Base-by-base conservation (phyloP, 2,113 vertebrate genomes). In the Thryonomys swinderianus region DNA sequence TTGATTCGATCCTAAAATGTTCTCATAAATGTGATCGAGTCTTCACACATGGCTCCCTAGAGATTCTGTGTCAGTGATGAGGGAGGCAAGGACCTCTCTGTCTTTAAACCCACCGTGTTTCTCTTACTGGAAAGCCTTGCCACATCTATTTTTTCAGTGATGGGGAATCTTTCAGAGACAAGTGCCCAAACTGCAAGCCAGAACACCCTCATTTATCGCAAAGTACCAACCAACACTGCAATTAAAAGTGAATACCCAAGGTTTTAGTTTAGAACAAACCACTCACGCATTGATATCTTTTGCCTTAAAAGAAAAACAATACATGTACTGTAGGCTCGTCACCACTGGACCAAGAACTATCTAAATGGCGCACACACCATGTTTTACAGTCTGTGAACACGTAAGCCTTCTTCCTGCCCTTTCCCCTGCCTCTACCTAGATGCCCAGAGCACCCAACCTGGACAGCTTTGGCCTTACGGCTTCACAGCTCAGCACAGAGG, bases 1-100 rank as follows among this genome's bases (percentile, higher is more conserved):
- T n/a, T 66, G 69, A 62, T 55, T 93, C 34, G 71, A 62, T 37
- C 74, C 85, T 57, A 95, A 94, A 91, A 83, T 6, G 2, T 30
- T 13, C 81, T 64, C 85, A 40, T 32, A 66, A 85, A 17, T 9
- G 21, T 71, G 64, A 66, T 57, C 20, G 66, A 3, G 42, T 88
- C 88, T 76, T 85, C 48, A 81, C 59, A 73, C 51, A 34, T 13
- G 48, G 81, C n/a, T 93, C 48, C 40, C 12, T 6, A 51, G 17
- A 45, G 30, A 5, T 69, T 89, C 30, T 11, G 21, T 21, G 32
- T 74, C 62, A 62, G 18, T 32, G 23, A 91, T 32, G n/a, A 93
- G 69, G 21, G 87, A 74, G 7, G 7, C 40, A 30, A 55, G 23
- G 4, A 66, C 30, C 48, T 12, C 14, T 91, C 34, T 61, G 4